Percentiles rank a stretch among this genome's conserved stretches.
Evolutionary conservation across 2,113 vertebrate species (phyloP).

Genomic region (Crotalus horridus): DNA sequence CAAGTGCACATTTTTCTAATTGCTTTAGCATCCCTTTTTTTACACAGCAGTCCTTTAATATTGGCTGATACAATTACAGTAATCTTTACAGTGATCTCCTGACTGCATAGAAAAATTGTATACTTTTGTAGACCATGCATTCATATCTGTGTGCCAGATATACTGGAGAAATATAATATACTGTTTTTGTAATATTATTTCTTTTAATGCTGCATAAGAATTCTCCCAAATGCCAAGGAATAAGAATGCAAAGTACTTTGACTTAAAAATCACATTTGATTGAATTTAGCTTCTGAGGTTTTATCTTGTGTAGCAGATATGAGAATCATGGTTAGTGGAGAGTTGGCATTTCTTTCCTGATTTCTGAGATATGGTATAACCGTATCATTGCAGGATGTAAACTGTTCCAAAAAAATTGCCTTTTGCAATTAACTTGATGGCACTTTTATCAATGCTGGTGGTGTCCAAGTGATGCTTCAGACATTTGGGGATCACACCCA

Average conservation of each 20-base stretch:
- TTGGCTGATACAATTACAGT: background rate
- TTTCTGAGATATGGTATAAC: too few species aligned
- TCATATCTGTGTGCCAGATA: background rate
- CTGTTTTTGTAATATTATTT: background rate
- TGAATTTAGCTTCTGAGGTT: background rate
- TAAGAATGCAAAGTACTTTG: background rate
- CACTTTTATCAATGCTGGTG: too few species aligned
- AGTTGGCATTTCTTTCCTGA: background rate
- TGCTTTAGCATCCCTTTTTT: background rate
- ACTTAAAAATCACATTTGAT: background rate
- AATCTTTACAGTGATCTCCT: background rate
- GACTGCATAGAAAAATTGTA: background rate
- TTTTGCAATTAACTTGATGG: too few species aligned
- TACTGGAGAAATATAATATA: background rate
- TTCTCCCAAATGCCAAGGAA: background rate
- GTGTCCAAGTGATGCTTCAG: too few species aligned
- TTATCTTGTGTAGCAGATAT: background rate
- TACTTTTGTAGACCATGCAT: background rate
- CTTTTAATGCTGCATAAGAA: background rate
- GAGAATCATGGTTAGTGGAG: background rate
- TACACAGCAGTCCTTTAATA: background rate
- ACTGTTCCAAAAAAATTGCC: too few species aligned
- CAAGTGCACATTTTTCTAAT: background rate
- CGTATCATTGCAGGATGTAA: too few species aligned
- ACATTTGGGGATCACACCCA: too few species aligned